Evolutionary conservation across 1,140 invertebrate genomes (phyloP).

Genomic region (Venustaconcha ellipsiformis): DNA sequence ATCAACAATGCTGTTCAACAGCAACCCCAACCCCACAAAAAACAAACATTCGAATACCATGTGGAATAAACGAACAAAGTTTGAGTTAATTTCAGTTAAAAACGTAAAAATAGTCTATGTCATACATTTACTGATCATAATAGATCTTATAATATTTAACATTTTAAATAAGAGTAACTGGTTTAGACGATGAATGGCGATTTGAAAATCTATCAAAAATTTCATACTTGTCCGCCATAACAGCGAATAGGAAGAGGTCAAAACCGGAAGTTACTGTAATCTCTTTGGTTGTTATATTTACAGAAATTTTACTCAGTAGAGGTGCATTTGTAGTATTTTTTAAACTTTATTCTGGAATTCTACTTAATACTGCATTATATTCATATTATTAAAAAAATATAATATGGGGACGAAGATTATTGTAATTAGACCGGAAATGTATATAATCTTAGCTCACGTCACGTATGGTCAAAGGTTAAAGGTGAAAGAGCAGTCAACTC

Average conservation of each 20-base stretch:
- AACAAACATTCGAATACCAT: background rate
- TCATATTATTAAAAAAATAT: conserved; percentile 17
- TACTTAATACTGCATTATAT: conserved; percentile 10
- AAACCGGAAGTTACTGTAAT: background rate
- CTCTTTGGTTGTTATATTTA: background rate
- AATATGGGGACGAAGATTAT: background rate
- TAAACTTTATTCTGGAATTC: background rate
- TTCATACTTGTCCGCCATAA: conserved; percentile 54
- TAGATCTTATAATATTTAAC: background rate
- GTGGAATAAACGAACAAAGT: background rate
- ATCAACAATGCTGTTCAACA: no score
- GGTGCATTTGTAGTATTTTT: background rate
- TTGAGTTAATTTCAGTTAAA: background rate
- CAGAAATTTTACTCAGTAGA: background rate
- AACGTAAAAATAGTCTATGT: background rate
- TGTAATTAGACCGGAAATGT: background rate
- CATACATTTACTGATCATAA: background rate
- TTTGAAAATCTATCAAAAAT: conserved; percentile 1
- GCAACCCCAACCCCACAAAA: no score
- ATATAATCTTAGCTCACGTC: background rate
- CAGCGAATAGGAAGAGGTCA: conserved; percentile 40
- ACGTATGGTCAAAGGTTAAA: conserved; percentile 11
- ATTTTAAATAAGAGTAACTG: background rate
- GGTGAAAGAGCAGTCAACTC: conserved; percentile 12
- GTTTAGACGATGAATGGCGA: background rate